phyloP scores from a whole-genome alignment of 2,888 invertebrate species.

The Polymixis lichenea region DNA sequence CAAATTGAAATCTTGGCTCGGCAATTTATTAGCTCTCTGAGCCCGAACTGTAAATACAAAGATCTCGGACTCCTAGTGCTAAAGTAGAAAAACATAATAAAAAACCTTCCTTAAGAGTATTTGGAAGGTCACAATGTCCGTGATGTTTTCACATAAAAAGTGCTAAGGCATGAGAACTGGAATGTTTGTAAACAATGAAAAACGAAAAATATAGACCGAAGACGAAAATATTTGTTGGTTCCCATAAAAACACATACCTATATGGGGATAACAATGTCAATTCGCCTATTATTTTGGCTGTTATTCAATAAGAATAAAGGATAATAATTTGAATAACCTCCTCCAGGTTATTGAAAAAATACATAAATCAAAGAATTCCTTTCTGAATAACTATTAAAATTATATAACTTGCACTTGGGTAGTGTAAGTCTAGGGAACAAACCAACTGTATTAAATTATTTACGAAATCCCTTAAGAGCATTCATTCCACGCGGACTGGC shows the following conservation, averaged over 20 bases:
- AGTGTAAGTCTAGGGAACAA: no score
- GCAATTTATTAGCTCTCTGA: slow-evolving; percentile 46
- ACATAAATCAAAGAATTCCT: neutral
- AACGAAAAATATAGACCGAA: neutral
- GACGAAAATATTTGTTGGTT: slow-evolving; percentile 7
- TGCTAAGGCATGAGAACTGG: slow-evolving; percentile 12
- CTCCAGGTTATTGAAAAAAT: no score
- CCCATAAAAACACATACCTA: neutral
- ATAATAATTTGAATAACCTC: no score
- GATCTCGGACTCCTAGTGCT: slow-evolving; percentile 18
- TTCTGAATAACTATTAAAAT: neutral
- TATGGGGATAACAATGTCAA: neutral
- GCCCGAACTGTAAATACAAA: slow-evolving; percentile 39
- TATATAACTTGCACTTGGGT: neutral
- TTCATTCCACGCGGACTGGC: no score
- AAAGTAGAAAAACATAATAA: slow-evolving; percentile 38
- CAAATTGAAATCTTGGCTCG: slow-evolving; percentile 38
- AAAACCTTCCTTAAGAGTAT: slow-evolving; percentile 33
- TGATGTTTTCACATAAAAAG: slow-evolving; percentile 28
- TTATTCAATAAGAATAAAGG: neutral
- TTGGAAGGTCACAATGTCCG: slow-evolving; percentile 16
- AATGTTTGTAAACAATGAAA: slow-evolving; percentile 24
- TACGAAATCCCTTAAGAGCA: no score
- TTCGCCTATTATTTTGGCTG: neutral
- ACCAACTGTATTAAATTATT: no score